phyloP scores from a whole-genome alignment of 2,797 vertebrate species.

The Lateolabrax maculatus region DNA sequence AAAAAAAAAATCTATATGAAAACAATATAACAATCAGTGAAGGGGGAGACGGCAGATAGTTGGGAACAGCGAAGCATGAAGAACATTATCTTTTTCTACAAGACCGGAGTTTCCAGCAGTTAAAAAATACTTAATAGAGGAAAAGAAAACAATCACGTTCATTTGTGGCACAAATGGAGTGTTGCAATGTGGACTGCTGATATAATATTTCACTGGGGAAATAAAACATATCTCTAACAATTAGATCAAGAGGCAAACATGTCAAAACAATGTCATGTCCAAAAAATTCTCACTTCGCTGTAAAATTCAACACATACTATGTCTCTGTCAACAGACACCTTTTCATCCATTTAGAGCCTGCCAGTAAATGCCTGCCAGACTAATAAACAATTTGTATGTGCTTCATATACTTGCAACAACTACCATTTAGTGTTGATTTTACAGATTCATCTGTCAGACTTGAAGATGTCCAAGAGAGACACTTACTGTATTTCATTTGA shows the following conservation, averaged over 20 bases:
- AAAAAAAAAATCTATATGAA: background rate
- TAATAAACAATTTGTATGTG: slow-evolving; percentile 19
- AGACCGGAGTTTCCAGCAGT: slow-evolving; percentile 6
- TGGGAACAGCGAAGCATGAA: background rate
- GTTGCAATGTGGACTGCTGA: slow-evolving; percentile 9
- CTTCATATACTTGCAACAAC: slow-evolving; percentile 5
- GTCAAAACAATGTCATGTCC: background rate
- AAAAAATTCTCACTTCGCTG: background rate
- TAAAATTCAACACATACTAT: slow-evolving; percentile 15
- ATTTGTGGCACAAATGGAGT: slow-evolving; percentile 18
- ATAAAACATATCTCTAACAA: background rate
- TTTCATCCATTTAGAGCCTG: slow-evolving; percentile 26
- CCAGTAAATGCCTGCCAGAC: slow-evolving; percentile 8
- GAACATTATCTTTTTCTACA: slow-evolving; percentile 14
- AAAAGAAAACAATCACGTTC: slow-evolving; percentile 5
- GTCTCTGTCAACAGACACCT: slow-evolving; percentile 3
- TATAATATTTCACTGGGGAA: slow-evolving; percentile 14
- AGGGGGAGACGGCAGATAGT: background rate
- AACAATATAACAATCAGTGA: background rate
- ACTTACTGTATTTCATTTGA: background rate
- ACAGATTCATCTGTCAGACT: slow-evolving; percentile 10
- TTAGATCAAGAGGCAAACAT: slow-evolving; percentile 24
- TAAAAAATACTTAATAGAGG: background rate
- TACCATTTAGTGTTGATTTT: slow-evolving; percentile 18
- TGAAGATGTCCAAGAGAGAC: slow-evolving; percentile 1